Percentiles rank a stretch among this genome's conserved stretches.
Evolutionary conservation across 2,113 vertebrate species (phyloP).

Genomic region (Plestiodon gilberti): DNA sequence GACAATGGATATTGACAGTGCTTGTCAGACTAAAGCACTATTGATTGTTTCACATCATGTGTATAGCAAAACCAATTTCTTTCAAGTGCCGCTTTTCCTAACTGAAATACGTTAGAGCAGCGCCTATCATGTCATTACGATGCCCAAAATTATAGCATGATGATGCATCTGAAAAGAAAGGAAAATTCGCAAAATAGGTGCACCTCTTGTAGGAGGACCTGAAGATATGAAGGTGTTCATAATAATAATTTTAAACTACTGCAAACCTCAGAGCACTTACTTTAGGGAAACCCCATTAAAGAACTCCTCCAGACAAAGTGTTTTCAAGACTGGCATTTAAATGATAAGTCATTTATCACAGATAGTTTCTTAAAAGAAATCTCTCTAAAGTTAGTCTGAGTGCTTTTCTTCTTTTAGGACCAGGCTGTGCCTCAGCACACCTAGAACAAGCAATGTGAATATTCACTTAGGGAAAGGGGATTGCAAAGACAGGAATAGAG

Average conservation of each 20-base stretch:
- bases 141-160: slow-evolving; percentile 63
- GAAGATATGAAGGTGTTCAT: neutral
- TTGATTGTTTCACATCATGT: slow-evolving; percentile 87
- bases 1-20: slow-evolving; percentile 85
- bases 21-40: slow-evolving; percentile 87
- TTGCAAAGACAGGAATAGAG: neutral
- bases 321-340: neutral
- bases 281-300: neutral
- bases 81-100: slow-evolving; percentile 83
- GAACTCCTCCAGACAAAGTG: neutral
- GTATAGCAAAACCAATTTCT: slow-evolving; percentile 89
- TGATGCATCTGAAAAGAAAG: slow-evolving; percentile 64
- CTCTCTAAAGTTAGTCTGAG: neutral
- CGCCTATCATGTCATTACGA: slow-evolving; percentile 78
- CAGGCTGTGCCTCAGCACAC: neutral
- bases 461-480: neutral
- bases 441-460: neutral
- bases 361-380: neutral
- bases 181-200: slow-evolving; percentile 48
- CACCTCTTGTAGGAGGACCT: slow-evolving; percentile 21
- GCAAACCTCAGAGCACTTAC: neutral
- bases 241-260: neutral
- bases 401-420: neutral
- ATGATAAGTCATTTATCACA: neutral
- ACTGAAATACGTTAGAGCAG: slow-evolving; percentile 82